Conservation (phyloP, 1,140 invertebrate species). For the Rhyzopertha dominica region DNA sequence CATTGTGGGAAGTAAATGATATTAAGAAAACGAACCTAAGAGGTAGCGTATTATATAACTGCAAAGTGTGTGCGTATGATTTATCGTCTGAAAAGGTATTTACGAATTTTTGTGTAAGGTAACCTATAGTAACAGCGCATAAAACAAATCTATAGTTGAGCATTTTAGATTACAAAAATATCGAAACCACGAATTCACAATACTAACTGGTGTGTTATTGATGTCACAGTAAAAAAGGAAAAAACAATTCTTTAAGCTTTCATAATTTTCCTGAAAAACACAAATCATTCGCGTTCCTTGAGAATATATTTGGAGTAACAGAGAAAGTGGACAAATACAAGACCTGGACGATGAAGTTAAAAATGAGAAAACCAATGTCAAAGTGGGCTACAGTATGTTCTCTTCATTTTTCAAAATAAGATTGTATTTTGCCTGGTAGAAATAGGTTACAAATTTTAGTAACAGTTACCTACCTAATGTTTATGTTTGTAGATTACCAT, state of each 20-base stretch:
- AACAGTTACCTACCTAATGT: background rate
- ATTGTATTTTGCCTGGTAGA: constrained; percentile 8
- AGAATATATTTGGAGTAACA: background rate
- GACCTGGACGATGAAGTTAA: constrained; percentile 6
- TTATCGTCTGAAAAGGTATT: too few relatives aligned
- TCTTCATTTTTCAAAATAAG: constrained; percentile 10
- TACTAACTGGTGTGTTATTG: constrained; percentile 6
- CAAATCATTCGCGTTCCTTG: background rate
- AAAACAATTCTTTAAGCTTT: constrained; percentile 1
- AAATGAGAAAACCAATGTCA: constrained; percentile 10
- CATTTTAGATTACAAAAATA: constrained; percentile 1
- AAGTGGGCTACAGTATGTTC: constrained; percentile 7
- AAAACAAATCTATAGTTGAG: too few relatives aligned
- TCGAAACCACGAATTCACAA: background rate
- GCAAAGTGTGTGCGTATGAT: too few relatives aligned
- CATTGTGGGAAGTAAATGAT: too few relatives aligned
- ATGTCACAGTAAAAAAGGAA: background rate
- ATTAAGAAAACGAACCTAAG: too few relatives aligned
- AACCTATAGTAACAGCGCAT: too few relatives aligned
- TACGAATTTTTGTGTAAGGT: too few relatives aligned
- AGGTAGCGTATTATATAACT: too few relatives aligned
- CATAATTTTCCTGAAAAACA: constrained; percentile 1
- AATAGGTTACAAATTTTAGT: background rate
- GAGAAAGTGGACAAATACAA: background rate
- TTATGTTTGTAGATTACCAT: too few relatives aligned